Percentiles rank a stretch among this genome's conserved stretches.
Evolutionary conservation across 2,113 vertebrate species (phyloP).

Genomic region (Anhinga anhinga): DNA sequence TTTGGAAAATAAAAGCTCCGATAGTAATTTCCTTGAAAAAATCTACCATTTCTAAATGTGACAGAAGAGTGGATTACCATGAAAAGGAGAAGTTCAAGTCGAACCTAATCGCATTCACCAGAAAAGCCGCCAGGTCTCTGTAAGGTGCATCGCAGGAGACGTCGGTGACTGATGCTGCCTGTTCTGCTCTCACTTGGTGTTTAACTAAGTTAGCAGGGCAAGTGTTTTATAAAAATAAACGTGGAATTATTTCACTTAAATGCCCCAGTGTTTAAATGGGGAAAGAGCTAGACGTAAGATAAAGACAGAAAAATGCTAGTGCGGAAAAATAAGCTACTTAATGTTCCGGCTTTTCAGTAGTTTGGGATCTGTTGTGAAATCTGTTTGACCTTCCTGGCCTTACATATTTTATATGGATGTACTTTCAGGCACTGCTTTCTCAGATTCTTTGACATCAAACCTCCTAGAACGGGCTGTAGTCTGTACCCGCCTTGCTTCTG

Average conservation of each 20-base stretch:
- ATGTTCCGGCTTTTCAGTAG: background rate
- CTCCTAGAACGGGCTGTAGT: background rate
- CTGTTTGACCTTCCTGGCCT: background rate
- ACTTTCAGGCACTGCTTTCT: background rate
- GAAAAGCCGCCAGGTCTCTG: accelerated
- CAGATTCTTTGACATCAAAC: background rate
- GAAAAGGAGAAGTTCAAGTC: background rate
- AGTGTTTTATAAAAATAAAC: background rate
- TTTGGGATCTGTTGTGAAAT: background rate
- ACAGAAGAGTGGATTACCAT: background rate
- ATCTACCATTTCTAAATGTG: accelerated
- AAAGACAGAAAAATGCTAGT: background rate
- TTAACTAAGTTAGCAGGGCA: background rate
- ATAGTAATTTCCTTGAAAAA: background rate
- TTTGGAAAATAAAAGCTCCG: background rate
- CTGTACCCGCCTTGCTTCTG: background rate
- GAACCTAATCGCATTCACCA: background rate
- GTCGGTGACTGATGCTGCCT: background rate
- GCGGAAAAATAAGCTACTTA: background rate
- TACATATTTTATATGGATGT: accelerated
- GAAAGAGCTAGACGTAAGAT: background rate
- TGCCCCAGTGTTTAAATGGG: background rate
- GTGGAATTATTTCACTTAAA: background rate
- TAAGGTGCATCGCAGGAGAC: background rate
- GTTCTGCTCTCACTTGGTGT: too few relatives aligned